Base-by-base conservation (phyloP, 2,888 invertebrate genomes). In the Corythucha ciliata region DNA sequence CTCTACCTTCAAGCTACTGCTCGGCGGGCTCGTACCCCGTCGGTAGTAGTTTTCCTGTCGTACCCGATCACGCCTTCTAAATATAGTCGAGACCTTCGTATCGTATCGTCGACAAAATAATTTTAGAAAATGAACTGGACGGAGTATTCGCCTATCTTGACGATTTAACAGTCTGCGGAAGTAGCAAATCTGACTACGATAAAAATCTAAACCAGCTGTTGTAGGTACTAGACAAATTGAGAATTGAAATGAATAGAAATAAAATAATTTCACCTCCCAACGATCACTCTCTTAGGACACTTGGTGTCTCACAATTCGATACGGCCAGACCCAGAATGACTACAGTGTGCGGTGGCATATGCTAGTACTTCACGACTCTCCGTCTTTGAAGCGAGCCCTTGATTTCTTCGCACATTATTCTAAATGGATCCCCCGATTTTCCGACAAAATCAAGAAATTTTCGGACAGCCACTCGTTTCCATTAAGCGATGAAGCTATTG, bases 221-320 rank as follows among this genome's bases (percentile, higher is more conserved):
- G 22, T n/a, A 4, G 14, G 36, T 50, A 22, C 21, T 42, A 10
- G 22, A 46, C 16, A 51, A 51, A 29, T 42, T 32, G 22, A 14
- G 26, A 20, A 21, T 54, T 4, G 46, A 37, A 10, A 51, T 54
- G 21, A 51, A 51, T 29, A 12, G 29, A 40, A 20, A 47, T 51
- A 24, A 48, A 52, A n/a, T 27, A 41, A 18, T 52, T 34, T 33
- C 26, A 12, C n/a, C 27, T 37, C 10, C 22, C 25, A 18, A 34
- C 26, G n/a, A 26, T 47, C 3, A 40, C n/a, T 18, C 39, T 48
- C 10, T 21, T 48, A 5, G 48, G 40, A 10, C 20, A 48, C 22
- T n/a, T 18, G 18, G 21, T 48, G 5, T 7, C 24, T 8, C 25
- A 48, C 14, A 27, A 39, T 3, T 18, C 32, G 5, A 40, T 40